A percentile compares a stretch with the other conserved stretches of the same genome.
phyloP scores from a whole-genome alignment of 2,797 vertebrate species.

The Aulostomus chinensis region DNA sequence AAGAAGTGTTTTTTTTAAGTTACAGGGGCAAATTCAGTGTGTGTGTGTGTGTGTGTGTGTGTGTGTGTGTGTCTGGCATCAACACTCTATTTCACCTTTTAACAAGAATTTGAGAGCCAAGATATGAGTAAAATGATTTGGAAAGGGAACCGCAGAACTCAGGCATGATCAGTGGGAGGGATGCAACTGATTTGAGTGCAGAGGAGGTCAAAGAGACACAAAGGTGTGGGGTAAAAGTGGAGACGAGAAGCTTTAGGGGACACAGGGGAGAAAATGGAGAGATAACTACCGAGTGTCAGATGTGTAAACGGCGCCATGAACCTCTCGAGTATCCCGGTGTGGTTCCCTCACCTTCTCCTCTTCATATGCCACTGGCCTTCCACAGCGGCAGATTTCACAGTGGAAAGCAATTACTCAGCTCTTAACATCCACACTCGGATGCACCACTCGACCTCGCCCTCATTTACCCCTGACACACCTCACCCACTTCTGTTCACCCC shows the following conservation, averaged over 20 bases:
- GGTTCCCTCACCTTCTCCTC: constrained; percentile 51
- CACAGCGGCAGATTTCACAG: constrained; percentile 51
- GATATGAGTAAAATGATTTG: too few relatives aligned
- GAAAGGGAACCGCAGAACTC: too few relatives aligned
- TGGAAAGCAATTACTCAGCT: constrained; percentile 68
- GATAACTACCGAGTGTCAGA: constrained; percentile 46
- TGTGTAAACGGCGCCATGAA: constrained; percentile 60
- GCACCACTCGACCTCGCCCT: constrained; percentile 37
- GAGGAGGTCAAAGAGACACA: constrained; percentile 31
- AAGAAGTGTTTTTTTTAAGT: too few relatives aligned
- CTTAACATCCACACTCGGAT: constrained; percentile 48
- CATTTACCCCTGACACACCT: constrained; percentile 28
- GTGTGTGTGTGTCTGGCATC: too few relatives aligned
- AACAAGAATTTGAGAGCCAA: too few relatives aligned
- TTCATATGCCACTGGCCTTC: constrained; percentile 20
- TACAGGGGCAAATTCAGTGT: too few relatives aligned
- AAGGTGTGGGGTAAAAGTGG: constrained; percentile 13
- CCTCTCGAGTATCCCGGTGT: constrained; percentile 47
- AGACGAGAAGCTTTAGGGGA: constrained; percentile 12
- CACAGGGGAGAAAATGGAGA: neutral
- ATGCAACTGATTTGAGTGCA: neutral
- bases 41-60: neutral
- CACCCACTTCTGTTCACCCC: constrained; percentile 19
- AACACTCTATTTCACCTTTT: too few relatives aligned
- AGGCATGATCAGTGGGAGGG: neutral